A percentile compares a stretch with the other conserved stretches of the same genome.
Conservation (phyloP, 2,797 vertebrate genomes). For the Rhabdomys pumilio region DNA sequence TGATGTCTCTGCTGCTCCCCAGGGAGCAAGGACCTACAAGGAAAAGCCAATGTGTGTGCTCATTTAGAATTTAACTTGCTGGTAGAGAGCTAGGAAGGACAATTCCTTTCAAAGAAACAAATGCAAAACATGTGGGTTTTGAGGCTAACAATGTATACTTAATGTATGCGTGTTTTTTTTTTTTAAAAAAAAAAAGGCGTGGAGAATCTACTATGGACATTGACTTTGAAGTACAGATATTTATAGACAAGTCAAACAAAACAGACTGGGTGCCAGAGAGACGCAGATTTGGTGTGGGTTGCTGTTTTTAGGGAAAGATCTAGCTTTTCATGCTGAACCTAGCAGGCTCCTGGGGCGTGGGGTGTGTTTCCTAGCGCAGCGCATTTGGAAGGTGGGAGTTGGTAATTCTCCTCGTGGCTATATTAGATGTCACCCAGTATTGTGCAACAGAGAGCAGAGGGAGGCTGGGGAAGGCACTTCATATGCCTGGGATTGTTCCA, state of each 20-base stretch:
- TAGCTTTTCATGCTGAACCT: constrained; percentile 9
- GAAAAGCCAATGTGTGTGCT: neutral
- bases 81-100: constrained; percentile 22
- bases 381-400: neutral
- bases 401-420: neutral
- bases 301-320: constrained; percentile 45
- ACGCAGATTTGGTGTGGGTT: constrained; percentile 65
- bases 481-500: neutral
- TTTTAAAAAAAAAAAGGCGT: constrained; percentile 5
- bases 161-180: neutral
- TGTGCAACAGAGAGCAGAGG: neutral
- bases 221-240: constrained; percentile 74
- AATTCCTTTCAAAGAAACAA: constrained; percentile 17
- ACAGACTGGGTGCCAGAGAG: constrained; percentile 63
- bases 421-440: neutral
- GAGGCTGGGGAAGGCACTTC: neutral
- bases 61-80: constrained; percentile 32
- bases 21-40: neutral
- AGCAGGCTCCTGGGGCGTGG: neutral
- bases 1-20: neutral
- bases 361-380: neutral
- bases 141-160: neutral
- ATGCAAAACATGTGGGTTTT: constrained; percentile 10
- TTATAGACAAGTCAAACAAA: constrained; percentile 72
- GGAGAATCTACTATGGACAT: constrained; percentile 19